Evolutionary conservation across 2,113 vertebrate species (phyloP).

Genomic region (Chrysochloris asiatica): DNA sequence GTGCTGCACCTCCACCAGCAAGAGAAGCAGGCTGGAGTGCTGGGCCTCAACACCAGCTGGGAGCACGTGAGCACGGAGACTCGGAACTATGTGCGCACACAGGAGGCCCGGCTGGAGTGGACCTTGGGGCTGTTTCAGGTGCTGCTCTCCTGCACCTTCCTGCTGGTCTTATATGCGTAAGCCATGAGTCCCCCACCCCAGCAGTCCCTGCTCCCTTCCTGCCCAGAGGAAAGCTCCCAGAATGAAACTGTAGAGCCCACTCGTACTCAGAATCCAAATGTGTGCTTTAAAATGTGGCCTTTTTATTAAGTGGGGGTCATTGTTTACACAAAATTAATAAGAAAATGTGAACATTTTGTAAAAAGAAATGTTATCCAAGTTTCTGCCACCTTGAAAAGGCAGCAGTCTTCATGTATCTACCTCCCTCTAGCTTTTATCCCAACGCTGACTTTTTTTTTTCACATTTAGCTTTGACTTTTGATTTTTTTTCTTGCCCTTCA

Average conservation of each 20-base stretch:
- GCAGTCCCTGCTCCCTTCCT: background rate
- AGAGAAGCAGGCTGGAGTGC: conserved; percentile 69
- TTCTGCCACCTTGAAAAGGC: conserved; percentile 39
- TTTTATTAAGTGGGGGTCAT: background rate
- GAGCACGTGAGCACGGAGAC: conserved; percentile 80
- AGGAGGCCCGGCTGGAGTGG: conserved; percentile 66
- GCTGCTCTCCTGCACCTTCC: conserved; percentile 86
- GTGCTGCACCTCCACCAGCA: conserved; percentile 68
- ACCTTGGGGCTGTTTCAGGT: conserved; percentile 74
- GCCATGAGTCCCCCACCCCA: background rate
- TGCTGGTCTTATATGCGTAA: conserved; percentile 86
- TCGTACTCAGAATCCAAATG: background rate
- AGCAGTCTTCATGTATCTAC: background rate
- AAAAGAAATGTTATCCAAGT: background rate
- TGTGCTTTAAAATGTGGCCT: background rate
- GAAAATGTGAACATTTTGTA: background rate
- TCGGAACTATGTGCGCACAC: conserved; percentile 63
- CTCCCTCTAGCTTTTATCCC: conserved; percentile 41
- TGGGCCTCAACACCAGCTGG: conserved; percentile 65
- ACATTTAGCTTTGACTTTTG: conserved; percentile 59
- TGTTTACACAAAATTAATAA: background rate
- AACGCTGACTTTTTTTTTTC: background rate
- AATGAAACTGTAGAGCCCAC: background rate
- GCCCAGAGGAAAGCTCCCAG: background rate
- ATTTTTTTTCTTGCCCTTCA: conserved; percentile 55